These are phyloP conservation scores for Mus caroli DNA, from an alignment of 2,797 vertebrate genomes.

Conservation along the genomic window DNA sequence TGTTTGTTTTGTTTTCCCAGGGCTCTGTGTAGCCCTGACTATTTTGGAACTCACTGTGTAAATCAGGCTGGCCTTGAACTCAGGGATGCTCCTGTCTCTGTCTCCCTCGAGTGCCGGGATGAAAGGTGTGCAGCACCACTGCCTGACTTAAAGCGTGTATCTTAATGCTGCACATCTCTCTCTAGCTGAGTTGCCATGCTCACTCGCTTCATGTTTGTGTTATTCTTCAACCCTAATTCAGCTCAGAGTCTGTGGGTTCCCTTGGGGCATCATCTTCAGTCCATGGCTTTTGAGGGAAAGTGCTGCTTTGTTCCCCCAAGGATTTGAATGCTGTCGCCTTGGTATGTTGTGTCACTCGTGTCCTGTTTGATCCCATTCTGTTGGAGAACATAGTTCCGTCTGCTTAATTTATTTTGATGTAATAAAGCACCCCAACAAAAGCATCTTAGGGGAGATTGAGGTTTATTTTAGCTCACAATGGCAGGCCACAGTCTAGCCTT, in stretches of 20 bases:
- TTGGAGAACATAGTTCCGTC: neutral
- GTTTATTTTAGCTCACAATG: neutral
- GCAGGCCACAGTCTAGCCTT: neutral
- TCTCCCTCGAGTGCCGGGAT: neutral
- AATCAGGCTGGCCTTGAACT: neutral
- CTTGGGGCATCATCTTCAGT: neutral
- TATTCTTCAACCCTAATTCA: neutral
- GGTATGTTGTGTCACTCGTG: neutral
- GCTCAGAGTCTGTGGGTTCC: neutral
- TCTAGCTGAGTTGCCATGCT: neutral
- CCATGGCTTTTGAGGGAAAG: neutral
- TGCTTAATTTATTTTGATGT: neutral
- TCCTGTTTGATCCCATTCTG: neutral
- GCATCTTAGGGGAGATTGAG: neutral
- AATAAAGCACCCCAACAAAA: neutral
- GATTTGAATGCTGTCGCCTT: neutral
- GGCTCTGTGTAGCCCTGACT: neutral
- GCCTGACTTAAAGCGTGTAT: neutral
- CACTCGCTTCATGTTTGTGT: accelerated
- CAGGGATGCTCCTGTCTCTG: neutral
- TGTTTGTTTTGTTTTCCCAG: neutral
- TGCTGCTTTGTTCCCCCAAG: neutral
- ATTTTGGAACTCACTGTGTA: neutral
- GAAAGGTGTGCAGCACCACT: neutral
- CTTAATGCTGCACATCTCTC: neutral